Percentiles rank a stretch among this genome's conserved stretches.
Conservation (phyloP, 2,797 vertebrate species). For the Crocidura indochinensis region DNA sequence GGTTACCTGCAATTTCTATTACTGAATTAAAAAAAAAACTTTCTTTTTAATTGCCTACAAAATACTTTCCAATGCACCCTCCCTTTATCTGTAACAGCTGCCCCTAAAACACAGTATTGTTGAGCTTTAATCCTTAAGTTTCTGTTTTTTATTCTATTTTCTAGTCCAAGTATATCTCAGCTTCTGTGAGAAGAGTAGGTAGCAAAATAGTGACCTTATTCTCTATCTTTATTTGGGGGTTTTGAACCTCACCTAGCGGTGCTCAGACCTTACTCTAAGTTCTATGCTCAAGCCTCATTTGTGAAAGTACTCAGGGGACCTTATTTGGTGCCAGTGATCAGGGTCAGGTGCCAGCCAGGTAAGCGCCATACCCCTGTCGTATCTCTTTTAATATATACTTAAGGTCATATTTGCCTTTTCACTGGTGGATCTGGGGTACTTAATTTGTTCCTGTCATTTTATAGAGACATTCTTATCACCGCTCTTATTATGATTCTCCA, state of each 20-base stretch:
- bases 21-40: constrained; percentile 49
- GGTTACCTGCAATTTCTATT: constrained; percentile 36
- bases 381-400: background rate
- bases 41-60: constrained; percentile 43
- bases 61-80: background rate
- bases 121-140: constrained; percentile 26
- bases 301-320: too few relatives aligned
- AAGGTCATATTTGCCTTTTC: constrained; percentile 5
- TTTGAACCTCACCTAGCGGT: too few relatives aligned
- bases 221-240: too few relatives aligned
- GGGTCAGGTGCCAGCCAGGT: too few relatives aligned
- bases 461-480: constrained; percentile 92
- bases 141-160: constrained; percentile 40
- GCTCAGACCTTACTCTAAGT: too few relatives aligned
- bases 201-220: background rate
- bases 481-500: constrained; percentile 88
- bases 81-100: constrained; percentile 18
- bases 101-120: constrained; percentile 1
- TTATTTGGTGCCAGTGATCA: background rate
- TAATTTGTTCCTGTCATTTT: constrained; percentile 68
- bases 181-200: background rate
- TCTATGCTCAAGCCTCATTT: too few relatives aligned
- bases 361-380: too few relatives aligned
- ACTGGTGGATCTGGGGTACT: background rate
- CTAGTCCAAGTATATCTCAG: background rate